Evolutionary conservation across 2,888 invertebrate genomes (phyloP), one percentile per base, ranked within the genome.

Genomic region (Ceriagrion tenellum): DNA sequence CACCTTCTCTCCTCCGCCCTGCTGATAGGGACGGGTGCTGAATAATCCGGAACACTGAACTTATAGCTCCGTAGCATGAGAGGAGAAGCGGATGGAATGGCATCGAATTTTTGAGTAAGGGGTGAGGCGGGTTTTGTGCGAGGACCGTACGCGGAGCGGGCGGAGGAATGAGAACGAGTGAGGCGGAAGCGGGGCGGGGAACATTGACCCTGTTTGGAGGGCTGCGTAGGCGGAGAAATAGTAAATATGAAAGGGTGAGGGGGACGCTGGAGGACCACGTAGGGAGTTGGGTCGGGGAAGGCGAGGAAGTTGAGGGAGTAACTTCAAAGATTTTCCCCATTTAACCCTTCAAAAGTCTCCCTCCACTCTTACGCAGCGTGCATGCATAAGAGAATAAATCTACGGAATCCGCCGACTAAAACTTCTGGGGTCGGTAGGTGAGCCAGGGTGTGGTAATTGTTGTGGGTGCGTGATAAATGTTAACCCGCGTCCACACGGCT

Each of bases 21-120:
- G 47, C n/a, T 69, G 69, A 69, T 69, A 69, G 69, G 69, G 69
- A 26, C n/a, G 69, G 69, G 69, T 30, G 91, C 63, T 40, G 63
- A 91, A 91, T 91, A 91, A 63, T 91, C 91, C 91, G 91, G 63
- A 56, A 63, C 91, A 63, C 59, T 91, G 91, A 91, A 63, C 63
- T 91, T 59, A 69, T 16, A 91, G 91, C 40, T 69, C 69, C 26
- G 69, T 69, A n/a, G 69, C 47, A 47, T 2, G 4, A 69, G 23
- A 69, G 69, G 26, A n/a, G 35, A 56, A 35, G 90, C n/a, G 30
- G 59, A 23, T 40, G 91, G 63, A 40, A 63, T 91, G 91, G 59
- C 91, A 91, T 59, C 59, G 91, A 91, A 63, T 91, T 63, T 63
- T 91, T 91, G 56, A 63, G 35, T 40, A 40, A 23, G 26, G 88